A percentile compares a stretch with the other conserved stretches of the same genome.
These are phyloP conservation scores for Acipenser ruthenus DNA, from an alignment of 2,797 vertebrate species.

Conservation along the genomic window DNA sequence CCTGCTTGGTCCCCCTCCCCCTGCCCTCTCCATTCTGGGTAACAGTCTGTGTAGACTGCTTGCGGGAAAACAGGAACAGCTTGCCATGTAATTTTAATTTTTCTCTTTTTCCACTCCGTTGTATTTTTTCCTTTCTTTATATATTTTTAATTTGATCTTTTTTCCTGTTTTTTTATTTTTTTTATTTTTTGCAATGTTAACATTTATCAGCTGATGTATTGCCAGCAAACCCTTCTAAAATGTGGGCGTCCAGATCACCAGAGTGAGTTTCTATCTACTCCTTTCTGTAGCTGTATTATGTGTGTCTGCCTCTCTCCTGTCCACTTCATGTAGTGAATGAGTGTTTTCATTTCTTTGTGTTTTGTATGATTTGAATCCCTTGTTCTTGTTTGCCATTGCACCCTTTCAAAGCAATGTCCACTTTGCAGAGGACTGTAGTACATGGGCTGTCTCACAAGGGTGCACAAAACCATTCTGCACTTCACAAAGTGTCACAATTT, in stretches of 20 bases:
- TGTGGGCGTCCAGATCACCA: slow-evolving; percentile 62
- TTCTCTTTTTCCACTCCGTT: slow-evolving; percentile 41
- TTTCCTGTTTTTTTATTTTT: slow-evolving; percentile 17
- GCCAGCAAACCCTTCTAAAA: slow-evolving; percentile 66
- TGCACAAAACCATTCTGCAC: too few species aligned
- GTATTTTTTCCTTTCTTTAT: slow-evolving; percentile 36
- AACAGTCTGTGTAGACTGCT: slow-evolving; percentile 16
- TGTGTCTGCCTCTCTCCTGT: slow-evolving; percentile 14
- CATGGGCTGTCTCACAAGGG: too few species aligned
- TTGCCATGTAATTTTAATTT: slow-evolving; percentile 42
- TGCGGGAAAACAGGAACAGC: slow-evolving; percentile 22
- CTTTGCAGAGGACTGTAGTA: slow-evolving; percentile 25
- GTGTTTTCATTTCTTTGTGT: slow-evolving; percentile 24
- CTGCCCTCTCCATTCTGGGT: background rate
- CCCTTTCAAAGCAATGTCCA: slow-evolving; percentile 56
- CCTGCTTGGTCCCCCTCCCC: background rate
- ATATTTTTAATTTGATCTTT: slow-evolving; percentile 25
- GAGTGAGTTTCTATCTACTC: slow-evolving; percentile 61
- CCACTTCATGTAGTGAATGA: slow-evolving; percentile 14
- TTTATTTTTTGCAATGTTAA: slow-evolving; percentile 42
- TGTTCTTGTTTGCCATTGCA: slow-evolving; percentile 26
- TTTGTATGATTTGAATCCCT: slow-evolving; percentile 38
- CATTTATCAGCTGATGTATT: slow-evolving; percentile 61
- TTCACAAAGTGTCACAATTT: too few species aligned
- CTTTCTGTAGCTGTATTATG: slow-evolving; percentile 51